Conservation (phyloP, 2,888 invertebrate species). For the Acleris holmiana region DNA sequence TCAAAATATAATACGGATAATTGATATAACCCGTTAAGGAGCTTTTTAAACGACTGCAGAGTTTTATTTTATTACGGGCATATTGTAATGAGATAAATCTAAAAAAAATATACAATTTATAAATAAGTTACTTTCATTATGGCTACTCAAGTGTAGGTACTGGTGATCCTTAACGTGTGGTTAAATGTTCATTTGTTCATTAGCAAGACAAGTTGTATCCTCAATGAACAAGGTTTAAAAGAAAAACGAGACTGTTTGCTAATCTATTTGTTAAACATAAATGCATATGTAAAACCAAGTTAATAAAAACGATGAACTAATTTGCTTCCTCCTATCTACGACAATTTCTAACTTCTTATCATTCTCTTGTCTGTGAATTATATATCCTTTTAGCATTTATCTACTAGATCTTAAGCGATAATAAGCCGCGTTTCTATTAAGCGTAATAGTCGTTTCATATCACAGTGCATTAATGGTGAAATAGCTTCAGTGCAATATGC, state of each 20-base stretch:
- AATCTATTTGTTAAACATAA: neutral
- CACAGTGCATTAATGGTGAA: constrained; percentile 55
- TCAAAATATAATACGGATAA: too few species aligned
- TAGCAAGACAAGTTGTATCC: too few species aligned
- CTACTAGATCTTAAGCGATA: constrained; percentile 35
- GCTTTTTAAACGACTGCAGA: too few species aligned
- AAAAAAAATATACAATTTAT: too few species aligned
- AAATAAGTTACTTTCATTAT: too few species aligned
- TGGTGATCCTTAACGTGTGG: too few species aligned
- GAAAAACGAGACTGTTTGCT: neutral
- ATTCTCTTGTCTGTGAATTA: constrained; percentile 16
- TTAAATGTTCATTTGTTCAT: too few species aligned
- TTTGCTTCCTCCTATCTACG: constrained; percentile 17
- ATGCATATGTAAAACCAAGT: constrained; percentile 17
- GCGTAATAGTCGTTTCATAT: constrained; percentile 56
- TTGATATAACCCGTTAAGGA: too few species aligned
- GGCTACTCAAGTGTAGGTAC: too few species aligned
- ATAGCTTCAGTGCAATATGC: constrained; percentile 66
- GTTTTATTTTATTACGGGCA: too few species aligned
- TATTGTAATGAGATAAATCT: too few species aligned
- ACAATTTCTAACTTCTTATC: constrained; percentile 26
- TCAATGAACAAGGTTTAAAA: neutral
- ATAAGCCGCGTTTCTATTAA: constrained; percentile 55
- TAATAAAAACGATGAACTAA: constrained; percentile 25
- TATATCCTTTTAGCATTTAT: constrained; percentile 33